Percentiles rank a stretch among this genome's conserved stretches.
These are phyloP conservation scores for Phodopus roborovskii DNA, from an alignment of 2,113 vertebrate genomes.

Conservation along the genomic window DNA sequence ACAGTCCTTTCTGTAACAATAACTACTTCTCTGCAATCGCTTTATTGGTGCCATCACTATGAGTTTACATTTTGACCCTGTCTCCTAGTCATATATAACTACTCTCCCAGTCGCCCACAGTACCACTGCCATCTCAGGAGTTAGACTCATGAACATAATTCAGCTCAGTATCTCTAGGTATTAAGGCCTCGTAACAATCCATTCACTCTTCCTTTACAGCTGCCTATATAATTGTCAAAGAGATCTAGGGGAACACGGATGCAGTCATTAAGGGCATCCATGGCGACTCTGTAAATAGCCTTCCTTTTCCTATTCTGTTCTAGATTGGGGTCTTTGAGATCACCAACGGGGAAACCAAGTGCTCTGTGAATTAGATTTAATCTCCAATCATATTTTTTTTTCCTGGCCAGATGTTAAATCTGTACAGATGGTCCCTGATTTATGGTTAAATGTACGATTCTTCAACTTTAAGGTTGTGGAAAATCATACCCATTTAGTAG, in stretches of 20 bases:
- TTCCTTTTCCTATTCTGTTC: slow-evolving; percentile 55
- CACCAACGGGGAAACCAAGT: slow-evolving; percentile 13
- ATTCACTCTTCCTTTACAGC: slow-evolving; percentile 74
- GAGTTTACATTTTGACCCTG: slow-evolving; percentile 74
- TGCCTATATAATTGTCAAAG: slow-evolving; percentile 78
- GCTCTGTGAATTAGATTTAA: slow-evolving; percentile 53
- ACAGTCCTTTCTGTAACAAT: slow-evolving; percentile 65
- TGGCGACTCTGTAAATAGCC: slow-evolving; percentile 60
- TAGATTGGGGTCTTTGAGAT: slow-evolving; percentile 58
- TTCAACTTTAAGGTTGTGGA: not conserved
- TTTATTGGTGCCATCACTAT: slow-evolving; percentile 72
- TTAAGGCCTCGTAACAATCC: slow-evolving; percentile 70
- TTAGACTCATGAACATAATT: slow-evolving; percentile 69
- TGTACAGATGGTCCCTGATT: not conserved
- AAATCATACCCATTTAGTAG: not conserved
- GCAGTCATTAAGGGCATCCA: slow-evolving; percentile 67
- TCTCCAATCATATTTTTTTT: slow-evolving; percentile 33
- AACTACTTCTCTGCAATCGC: slow-evolving; percentile 66
- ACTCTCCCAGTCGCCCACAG: slow-evolving; percentile 24
- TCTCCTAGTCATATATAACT: slow-evolving; percentile 63
- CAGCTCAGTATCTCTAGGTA: slow-evolving; percentile 70
- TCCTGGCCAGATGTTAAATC: slow-evolving; percentile 33
- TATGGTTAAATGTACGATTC: not conserved
- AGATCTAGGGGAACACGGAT: slow-evolving; percentile 63
- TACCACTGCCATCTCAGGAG: not conserved